Base-by-base conservation (phyloP, 2,113 vertebrate genomes). In the Dromaius novaehollandiae region DNA sequence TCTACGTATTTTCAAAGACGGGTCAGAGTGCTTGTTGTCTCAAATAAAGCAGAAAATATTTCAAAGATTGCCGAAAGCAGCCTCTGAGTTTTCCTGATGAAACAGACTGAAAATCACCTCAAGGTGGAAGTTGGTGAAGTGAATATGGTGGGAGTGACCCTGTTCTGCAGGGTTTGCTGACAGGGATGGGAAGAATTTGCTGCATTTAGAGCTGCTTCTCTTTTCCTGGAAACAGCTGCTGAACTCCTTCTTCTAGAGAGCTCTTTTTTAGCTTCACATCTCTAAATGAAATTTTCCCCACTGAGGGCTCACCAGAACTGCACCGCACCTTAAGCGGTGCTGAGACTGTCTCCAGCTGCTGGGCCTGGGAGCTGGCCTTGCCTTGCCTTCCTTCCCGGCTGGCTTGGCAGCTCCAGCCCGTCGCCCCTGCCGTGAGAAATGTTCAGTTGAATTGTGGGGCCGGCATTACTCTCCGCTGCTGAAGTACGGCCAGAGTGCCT, bases 11-110 rank as follows among this genome's bases (percentile, higher is more conserved):
- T 89, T 82, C 63, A 79, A 73, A 65, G 55, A 77, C 38, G 56
- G 25, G 28, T 81, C 69, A 85, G 89, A 64, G 38, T 68, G 28
- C 50, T 64, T 63, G 56, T 92, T 95, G 56, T 87, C 82, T 95
- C 66, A 53, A 86, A 68, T 73, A 85, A 89, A 84, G 91, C 83
- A 89, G 70, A 87, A 95, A 82, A 61, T 44, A 76, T 87, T 92
- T 82, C 46, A 68, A 89, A 61, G 77, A 90, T 81, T 58, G 69
- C 61, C 48, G 82, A 73, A 89, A 69, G 74, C 78, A 94, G 25
- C 38, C 58, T 79, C 68, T 76, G 74, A 64, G 30, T 94, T 94
- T 79, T 89, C 51, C 80, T 65, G 78, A n/a, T 73, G 58, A 89
- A 80, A 24, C 30, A 76, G 73, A 36, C 64, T 77, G 69, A 44